Conservation (phyloP, 2,113 vertebrate genomes). For the Oryzias curvinotus region DNA sequence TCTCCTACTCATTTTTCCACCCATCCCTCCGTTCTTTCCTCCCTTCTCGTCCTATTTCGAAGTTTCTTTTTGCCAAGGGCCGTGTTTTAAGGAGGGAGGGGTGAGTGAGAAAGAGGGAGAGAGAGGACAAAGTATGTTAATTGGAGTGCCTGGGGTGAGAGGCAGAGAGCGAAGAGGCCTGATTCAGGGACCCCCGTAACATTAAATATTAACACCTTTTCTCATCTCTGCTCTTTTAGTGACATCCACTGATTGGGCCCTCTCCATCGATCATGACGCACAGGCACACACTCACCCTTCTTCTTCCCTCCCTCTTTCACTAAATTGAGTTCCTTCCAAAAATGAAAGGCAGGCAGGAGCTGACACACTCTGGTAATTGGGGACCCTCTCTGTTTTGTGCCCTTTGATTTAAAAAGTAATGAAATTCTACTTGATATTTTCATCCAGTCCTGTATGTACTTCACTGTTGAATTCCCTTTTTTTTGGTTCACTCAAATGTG, state of each 20-base stretch:
- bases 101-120: conserved; percentile 22
- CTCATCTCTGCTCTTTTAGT: conserved; percentile 73
- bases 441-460: conserved; percentile 31
- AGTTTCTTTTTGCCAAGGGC: conserved; percentile 43
- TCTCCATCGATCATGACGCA: conserved; percentile 45
- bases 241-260: conserved; percentile 74
- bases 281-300: conserved; percentile 17
- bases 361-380: conserved; percentile 58
- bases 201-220: conserved; percentile 83
- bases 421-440: conserved; percentile 67
- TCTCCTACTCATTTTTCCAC: conserved; percentile 4
- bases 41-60: conserved; percentile 14
- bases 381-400: conserved; percentile 47
- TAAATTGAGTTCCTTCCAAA: conserved; percentile 68
- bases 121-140: conserved; percentile 65
- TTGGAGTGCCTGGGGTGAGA: conserved; percentile 68
- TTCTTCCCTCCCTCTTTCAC: conserved; percentile 7
- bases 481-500: conserved; percentile 6
- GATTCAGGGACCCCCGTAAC: conserved; percentile 53
- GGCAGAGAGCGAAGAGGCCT: conserved; percentile 36
- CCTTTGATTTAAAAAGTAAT: conserved; percentile 68
- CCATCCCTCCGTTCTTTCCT: conserved; percentile 14
- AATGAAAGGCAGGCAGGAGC: conserved; percentile 56
- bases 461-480: conserved; percentile 6
- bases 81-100: conserved; percentile 42